Evolutionary conservation across 2,888 invertebrate species (phyloP), one percentile per base, ranked within the genome.

Genomic region (Troides helena): DNA sequence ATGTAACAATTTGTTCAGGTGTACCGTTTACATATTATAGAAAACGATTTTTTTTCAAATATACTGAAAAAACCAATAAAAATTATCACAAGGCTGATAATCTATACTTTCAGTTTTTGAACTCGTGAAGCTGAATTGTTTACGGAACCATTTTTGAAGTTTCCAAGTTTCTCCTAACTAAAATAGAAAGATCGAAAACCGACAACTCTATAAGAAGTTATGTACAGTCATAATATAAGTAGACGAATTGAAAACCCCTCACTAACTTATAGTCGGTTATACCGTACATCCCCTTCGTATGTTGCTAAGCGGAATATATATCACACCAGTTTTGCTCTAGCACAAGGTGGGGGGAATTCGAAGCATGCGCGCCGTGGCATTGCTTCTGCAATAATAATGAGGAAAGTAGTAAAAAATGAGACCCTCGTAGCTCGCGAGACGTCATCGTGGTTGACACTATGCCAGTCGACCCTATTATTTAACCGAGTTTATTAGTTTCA

Each of bases 331-430:
- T 68, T 68, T 62, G 62, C 68, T 63, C 58, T 58, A 58, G 46
- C 50, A 58, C 62, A 23, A 36, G 25, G 68, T 25, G 46, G 50
- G 63, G 18, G 60, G 62, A 64, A 69, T 69, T 64, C 64, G 39
- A 69, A 69, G 53, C 64, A 69, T 60, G 64, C 64, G 36, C 67
- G 64, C 64, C 53, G 23, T 39, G 65, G 25, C 53, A 43, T 69
- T 62, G 62, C 59, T 63, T 59, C 21, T 61, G 69, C 61, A 69
- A 69, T 69, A 65, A 60, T 60, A 69, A 69, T 69, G 69, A 69
- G 61, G 61, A 69, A 69, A 65, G 69, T 60, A 56, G 61, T 69
- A 65, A 69, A 65, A 69, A 61, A 50, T 65, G 39, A 56, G 57
- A 30, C 39, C 17, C 62, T 14, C 53, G 62, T 62, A 63, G 58